Percentiles rank a stretch among this genome's conserved stretches.
Conservation (phyloP, 2,888 invertebrate species). For the Diaprepes abbreviatus region DNA sequence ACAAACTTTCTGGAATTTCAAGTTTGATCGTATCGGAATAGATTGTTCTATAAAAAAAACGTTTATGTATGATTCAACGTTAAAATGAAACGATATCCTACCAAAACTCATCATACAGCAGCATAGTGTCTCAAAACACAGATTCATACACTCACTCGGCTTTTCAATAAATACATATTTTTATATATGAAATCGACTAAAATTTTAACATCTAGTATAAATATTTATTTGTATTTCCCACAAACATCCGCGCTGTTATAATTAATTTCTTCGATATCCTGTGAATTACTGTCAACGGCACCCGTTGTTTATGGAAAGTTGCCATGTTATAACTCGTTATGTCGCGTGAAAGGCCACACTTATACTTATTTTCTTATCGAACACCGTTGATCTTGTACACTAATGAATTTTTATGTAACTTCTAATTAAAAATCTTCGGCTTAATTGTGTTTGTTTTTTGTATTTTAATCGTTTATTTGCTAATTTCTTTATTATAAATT, state of each 20-base stretch:
- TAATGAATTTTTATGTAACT: constrained; percentile 4
- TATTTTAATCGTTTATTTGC: background rate
- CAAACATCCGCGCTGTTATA: constrained; percentile 2
- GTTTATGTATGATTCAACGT: too few species aligned
- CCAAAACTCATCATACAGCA: too few species aligned
- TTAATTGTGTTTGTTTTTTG: background rate
- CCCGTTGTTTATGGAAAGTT: background rate
- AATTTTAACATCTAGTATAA: background rate
- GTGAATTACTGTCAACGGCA: background rate
- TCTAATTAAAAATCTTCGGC: background rate
- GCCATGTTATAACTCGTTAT: background rate
- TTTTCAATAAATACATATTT: too few species aligned
- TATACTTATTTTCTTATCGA: background rate
- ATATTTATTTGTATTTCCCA: background rate
- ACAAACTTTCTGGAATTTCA: too few species aligned
- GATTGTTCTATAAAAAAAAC: too few species aligned
- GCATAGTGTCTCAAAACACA: too few species aligned
- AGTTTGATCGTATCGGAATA: too few species aligned
- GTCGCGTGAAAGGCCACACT: background rate
- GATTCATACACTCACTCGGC: too few species aligned
- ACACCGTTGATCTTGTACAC: background rate
- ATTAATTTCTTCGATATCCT: background rate
- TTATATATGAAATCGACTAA: too few species aligned
- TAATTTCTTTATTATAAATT: too few species aligned
- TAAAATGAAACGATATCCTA: too few species aligned